Evolutionary conservation across 1,140 invertebrate genomes (phyloP).

Genomic region (Leptopilina clavipes): DNA sequence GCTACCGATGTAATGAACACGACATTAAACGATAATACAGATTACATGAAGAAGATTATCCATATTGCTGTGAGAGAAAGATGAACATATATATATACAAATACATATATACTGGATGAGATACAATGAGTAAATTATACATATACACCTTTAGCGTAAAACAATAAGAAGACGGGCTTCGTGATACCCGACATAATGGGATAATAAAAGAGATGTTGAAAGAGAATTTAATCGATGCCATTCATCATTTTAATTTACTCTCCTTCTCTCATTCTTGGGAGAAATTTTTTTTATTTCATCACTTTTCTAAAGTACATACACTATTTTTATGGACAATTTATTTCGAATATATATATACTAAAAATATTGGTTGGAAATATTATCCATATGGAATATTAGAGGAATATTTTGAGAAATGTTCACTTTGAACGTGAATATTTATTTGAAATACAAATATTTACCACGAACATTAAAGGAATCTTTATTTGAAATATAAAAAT

Average conservation of each 20-base stretch:
- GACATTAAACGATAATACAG: constrained; percentile 16
- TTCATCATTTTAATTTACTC: neutral
- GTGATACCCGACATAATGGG: neutral
- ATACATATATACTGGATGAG: neutral
- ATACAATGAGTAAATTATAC: constrained; percentile 15
- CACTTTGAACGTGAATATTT: too few relatives aligned
- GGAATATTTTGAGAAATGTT: too few relatives aligned
- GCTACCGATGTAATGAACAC: constrained; percentile 2
- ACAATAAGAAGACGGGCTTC: neutral
- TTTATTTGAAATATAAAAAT: too few relatives aligned
- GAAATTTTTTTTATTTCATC: too few relatives aligned
- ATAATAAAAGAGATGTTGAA: constrained; percentile 23
- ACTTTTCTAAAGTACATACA: too few relatives aligned
- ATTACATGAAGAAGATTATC: neutral
- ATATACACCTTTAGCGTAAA: neutral
- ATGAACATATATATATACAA: neutral
- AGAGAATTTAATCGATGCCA: neutral
- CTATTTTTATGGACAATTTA: too few relatives aligned
- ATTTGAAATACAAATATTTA: too few relatives aligned
- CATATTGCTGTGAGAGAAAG: neutral
- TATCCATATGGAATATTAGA: too few relatives aligned
- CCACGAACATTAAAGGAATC: too few relatives aligned
- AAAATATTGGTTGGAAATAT: too few relatives aligned
- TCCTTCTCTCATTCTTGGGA: too few relatives aligned
- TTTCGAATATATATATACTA: too few relatives aligned